These are phyloP conservation scores for Morpho deidamia DNA, from an alignment of 2,888 invertebrate genomes.

Conservation along the genomic window DNA sequence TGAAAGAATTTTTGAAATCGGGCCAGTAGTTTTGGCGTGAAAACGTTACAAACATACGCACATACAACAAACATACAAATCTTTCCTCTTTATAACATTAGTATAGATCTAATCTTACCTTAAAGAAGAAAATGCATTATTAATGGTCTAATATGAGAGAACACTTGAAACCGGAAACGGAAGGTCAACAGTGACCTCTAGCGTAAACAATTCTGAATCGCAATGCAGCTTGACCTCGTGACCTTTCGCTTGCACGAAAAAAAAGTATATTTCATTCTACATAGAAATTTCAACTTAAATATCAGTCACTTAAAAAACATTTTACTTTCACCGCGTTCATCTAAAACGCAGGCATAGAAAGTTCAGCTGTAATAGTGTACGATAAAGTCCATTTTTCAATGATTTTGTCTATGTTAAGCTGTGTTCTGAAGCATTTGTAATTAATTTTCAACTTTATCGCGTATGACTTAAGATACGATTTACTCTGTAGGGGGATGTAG, in stretches of 20 bases:
- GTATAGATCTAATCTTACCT: too few relatives aligned
- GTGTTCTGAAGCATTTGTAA: neutral
- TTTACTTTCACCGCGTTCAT: neutral
- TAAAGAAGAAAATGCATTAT: too few relatives aligned
- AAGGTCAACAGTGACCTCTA: constrained; percentile 15
- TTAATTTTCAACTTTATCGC: constrained; percentile 26
- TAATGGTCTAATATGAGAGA: too few relatives aligned
- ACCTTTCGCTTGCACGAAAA: constrained; percentile 23
- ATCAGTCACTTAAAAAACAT: neutral
- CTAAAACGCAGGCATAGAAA: neutral
- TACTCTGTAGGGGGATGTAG: constrained; percentile 24
- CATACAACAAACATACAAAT: too few relatives aligned
- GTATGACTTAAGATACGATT: constrained; percentile 19
- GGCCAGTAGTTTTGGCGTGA: too few relatives aligned
- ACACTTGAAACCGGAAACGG: neutral
- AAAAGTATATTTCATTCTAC: neutral
- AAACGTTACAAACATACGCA: too few relatives aligned
- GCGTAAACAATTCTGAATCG: constrained; percentile 17
- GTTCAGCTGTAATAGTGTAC: neutral
- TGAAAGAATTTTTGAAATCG: too few relatives aligned
- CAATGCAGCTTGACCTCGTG: constrained; percentile 28
- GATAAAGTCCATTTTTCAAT: constrained; percentile 1
- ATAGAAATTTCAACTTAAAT: constrained; percentile 15
- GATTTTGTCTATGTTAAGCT: neutral
- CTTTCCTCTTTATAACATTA: too few relatives aligned